phyloP scores from a whole-genome alignment of 1,140 invertebrate species.

The Asobara japonica region DNA sequence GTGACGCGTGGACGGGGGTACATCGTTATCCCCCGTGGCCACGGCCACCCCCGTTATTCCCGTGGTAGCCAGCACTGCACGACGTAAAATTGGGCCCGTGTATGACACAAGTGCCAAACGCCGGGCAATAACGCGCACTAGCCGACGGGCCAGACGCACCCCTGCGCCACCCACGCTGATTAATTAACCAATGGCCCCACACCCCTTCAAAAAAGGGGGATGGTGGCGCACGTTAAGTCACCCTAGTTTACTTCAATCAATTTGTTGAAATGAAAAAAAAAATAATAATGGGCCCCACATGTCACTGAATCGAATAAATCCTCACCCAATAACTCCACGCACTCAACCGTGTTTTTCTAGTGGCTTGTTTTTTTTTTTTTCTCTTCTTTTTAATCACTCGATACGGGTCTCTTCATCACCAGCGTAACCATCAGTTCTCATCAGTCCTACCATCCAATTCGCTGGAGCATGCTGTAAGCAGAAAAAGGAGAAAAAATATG shows the following conservation, averaged over 20 bases:
- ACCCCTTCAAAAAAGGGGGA: constrained; percentile 61
- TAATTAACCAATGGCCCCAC: constrained; percentile 56
- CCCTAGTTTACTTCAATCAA: constrained; percentile 10
- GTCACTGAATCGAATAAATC: background rate
- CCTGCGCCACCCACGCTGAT: constrained; percentile 62
- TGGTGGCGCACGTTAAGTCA: constrained; percentile 50
- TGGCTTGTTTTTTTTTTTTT: background rate
- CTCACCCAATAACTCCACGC: background rate
- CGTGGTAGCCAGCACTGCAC: constrained; percentile 41
- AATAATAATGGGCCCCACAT: background rate
- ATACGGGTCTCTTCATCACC: background rate
- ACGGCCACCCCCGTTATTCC: constrained; percentile 44
- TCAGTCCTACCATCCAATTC: background rate
- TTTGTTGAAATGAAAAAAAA: background rate
- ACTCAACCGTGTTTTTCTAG: background rate
- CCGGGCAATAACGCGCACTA: constrained; percentile 62
- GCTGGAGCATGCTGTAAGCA: background rate
- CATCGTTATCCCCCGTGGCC: constrained; percentile 47
- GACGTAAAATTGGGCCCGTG: constrained; percentile 54
- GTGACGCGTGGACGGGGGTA: constrained; percentile 50
- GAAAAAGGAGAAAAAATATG: background rate
- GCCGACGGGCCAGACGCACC: constrained; percentile 63
- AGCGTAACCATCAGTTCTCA: background rate
- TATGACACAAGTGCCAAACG: constrained; percentile 49
- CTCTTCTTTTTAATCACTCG: background rate